A percentile compares a stretch with the other conserved stretches of the same genome.
phyloP scores from a whole-genome alignment of 1,140 invertebrate species.

The Neoseiulus cucumeris region DNA sequence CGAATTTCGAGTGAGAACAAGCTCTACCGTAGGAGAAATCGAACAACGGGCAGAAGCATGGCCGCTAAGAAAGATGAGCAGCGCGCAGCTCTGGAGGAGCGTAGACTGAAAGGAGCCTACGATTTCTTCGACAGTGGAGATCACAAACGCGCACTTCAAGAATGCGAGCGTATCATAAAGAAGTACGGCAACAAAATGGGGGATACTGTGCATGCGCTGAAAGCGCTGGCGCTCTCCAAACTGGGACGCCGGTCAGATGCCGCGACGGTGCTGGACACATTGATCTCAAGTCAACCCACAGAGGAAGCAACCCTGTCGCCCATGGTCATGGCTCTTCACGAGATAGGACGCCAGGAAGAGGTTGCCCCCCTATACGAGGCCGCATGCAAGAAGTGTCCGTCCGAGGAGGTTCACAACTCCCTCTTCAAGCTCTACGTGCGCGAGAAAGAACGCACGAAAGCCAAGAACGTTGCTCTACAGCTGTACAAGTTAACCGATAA shows the following conservation, averaged over 20 bases:
- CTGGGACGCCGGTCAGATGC: not conserved
- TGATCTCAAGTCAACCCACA: not conserved
- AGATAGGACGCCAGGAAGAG: not conserved
- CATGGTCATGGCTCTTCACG: not conserved
- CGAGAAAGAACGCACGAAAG: not conserved
- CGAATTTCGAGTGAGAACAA: too few relatives aligned
- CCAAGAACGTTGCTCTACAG: not conserved
- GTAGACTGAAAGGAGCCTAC: not conserved
- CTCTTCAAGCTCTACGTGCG: constrained; percentile 5
- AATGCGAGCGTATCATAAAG: not conserved
- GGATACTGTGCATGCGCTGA: not conserved
- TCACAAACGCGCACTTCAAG: not conserved
- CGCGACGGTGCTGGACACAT: not conserved
- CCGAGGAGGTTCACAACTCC: not conserved
- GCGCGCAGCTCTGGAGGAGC: not conserved
- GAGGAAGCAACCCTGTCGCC: not conserved
- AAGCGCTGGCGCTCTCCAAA: not conserved
- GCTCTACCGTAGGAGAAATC: too few relatives aligned
- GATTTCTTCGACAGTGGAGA: constrained; percentile 1
- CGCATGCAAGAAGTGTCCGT: not conserved
- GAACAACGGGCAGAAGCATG: not conserved
- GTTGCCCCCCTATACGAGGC: not conserved
- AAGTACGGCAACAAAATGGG: constrained; percentile 4
- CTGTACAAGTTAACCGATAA: constrained; percentile 5
- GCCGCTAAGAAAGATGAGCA: constrained; percentile 1